A percentile compares a stretch with the other conserved stretches of the same genome.
Conservation (phyloP, 2,113 vertebrate genomes). For the Nycticebus coucang region DNA sequence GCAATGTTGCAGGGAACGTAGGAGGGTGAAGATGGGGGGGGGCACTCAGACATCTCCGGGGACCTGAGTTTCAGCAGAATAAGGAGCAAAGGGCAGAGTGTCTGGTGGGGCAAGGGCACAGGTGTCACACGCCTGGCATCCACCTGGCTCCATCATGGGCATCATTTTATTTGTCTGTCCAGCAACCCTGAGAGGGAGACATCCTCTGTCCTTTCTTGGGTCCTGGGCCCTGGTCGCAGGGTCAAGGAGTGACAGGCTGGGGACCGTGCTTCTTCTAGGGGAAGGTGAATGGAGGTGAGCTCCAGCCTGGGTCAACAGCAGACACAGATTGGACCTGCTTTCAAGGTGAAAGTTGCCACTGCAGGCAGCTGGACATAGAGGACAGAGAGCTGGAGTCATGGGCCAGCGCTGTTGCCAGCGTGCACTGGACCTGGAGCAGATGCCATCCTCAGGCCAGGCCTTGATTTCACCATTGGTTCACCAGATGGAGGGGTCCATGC, state of each 20-base stretch:
- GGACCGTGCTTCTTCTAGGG: not conserved
- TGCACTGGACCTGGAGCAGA: not conserved
- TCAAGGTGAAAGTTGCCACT: not conserved
- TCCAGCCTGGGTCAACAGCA: not conserved
- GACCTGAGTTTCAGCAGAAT: not conserved
- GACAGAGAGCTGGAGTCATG: not conserved
- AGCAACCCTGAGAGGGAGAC: not conserved
- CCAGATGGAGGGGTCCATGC: no score
- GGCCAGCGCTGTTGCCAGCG: not conserved
- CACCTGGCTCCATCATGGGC: not conserved
- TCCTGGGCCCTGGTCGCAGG: fast-evolving
- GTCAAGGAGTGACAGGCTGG: no score
- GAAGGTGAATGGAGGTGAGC: no score
- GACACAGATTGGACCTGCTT: not conserved
- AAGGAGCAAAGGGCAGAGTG: not conserved
- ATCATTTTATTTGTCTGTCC: not conserved
- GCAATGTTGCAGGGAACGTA: not conserved
- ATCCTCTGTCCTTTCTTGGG: not conserved
- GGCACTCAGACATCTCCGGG: not conserved
- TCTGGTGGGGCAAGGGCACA: fast-evolving
- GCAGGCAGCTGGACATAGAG: no score
- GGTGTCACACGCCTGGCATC: not conserved
- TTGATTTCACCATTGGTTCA: not conserved
- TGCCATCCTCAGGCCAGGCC: not conserved
- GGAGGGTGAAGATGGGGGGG: no score